Evolutionary conservation across 2,888 invertebrate species (phyloP), one percentile per base, ranked within the genome.

Genomic region (Vesta saturnalis): DNA sequence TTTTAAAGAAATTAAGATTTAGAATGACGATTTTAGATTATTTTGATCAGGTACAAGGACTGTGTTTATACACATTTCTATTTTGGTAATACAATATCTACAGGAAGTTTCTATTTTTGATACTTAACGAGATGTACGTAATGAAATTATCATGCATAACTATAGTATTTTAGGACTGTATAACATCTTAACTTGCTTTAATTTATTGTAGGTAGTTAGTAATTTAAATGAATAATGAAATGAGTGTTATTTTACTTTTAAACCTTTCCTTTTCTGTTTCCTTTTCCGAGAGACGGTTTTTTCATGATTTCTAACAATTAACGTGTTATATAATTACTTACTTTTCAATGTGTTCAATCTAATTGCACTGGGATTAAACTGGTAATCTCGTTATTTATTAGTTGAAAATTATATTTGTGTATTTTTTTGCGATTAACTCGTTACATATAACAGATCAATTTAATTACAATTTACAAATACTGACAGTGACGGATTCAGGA

Each of bases 181-280:
- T 23, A 39, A 39, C 2, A 39, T 39, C n/a, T 39, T 39, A 39
- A 39, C 39, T 39, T 6, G 39, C n/a, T 39, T n/a, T 39, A 39
- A n/a, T 39, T 39, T n/a, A 39, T 39, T 39, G 39, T n/a, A 39
- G 39, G 39, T 23, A 23, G 23, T 23, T 23, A 8, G 23, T 39
- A 39, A 39, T 39, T 39, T 39, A 39, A 39, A 39, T 39, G n/a
- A 39, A n/a, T 39, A 39, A 39, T 39, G 39, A 39, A 39, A n/a
- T 39, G 39, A 3, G 2, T 3, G 39, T 39, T 39, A 8, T 23
- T 23, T 3, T 8, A 5, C 23, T 23, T n/a, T n/a, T n/a, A n/a
- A 23, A 23, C 23, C 8, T 23, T 23, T 23, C n/a, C n/a, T 23
- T 23, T 8, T 23, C 23, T 23, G 23, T 57, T 39, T 30, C 10